Base-by-base conservation (phyloP, 2,888 invertebrate species). In the Linnaemya vulpina region DNA sequence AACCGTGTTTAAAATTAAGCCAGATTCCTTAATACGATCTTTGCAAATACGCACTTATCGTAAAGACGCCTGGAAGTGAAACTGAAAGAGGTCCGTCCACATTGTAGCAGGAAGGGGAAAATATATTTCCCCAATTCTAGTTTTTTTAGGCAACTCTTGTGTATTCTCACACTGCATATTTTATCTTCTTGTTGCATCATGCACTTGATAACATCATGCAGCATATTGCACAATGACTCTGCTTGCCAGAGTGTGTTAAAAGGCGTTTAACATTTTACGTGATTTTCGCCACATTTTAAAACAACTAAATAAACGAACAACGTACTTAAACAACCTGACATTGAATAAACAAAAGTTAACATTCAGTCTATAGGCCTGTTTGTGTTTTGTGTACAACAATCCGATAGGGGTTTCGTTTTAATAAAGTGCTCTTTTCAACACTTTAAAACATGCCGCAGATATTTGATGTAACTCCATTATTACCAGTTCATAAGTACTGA, bases 381-480 rank as follows among this genome's bases (percentile, higher is more conserved):
- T 58, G 62, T 8, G 25, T 30, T 11, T 13, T 53, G 43, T 22
- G 20, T 49, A 46, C 17, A 35, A 17, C 30, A 51, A 40, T 30
- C 65, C 55, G 65, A 70, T 58, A 53, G n/a, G 51, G 51, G 38
- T 38, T 49, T 75, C 40, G 35, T 55, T 75, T 79, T 71, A 79
- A 84, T 84, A 80, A 84, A 83, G 67, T 84, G 84, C 81, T 77
- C 76, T 84, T 84, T 84, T 81, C 76, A 71, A 84, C 81, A 84
- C 81, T 84, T 80, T 80, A 40, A 22, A 49, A 51, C 71, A 73
- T 63, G 51, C 73, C 80, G 62, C 84, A 75, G 30, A 77, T 40
- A 58, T 49, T n/a, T 62, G 46, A 30, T 22, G 40, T 25, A 17
- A 22, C 58, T 11, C 13, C 68, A 22, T 62, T 70, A 38, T 81